Conservation (phyloP, 2,113 vertebrate genomes). For the Pholis gunnellus region DNA sequence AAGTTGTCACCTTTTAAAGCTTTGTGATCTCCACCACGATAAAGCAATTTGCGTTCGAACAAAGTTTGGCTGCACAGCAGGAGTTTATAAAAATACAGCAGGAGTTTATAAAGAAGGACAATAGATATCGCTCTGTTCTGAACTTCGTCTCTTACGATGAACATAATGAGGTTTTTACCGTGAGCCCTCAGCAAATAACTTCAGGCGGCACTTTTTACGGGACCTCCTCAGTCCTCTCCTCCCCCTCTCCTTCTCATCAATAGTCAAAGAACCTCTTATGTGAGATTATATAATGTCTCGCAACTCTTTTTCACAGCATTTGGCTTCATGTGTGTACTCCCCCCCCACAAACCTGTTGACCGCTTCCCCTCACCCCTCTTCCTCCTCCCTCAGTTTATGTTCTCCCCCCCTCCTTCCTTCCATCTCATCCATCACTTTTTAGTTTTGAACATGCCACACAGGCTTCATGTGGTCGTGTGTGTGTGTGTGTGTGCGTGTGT, state of each 20-base stretch:
- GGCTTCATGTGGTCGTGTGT: constrained; percentile 35
- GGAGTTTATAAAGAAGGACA: background rate
- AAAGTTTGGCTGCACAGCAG: background rate
- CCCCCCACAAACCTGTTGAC: constrained; percentile 32
- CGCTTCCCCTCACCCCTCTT: constrained; percentile 37
- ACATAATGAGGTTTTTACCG: constrained; percentile 28
- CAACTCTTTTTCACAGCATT: constrained; percentile 58
- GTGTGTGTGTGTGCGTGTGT: background rate
- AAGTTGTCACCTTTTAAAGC: background rate
- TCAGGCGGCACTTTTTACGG: constrained; percentile 14
- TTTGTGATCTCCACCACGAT: background rate
- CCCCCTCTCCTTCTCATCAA: constrained; percentile 51
- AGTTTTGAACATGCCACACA: constrained; percentile 28
- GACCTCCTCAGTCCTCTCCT: constrained; percentile 18
- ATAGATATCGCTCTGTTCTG: background rate
- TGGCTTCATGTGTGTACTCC: constrained; percentile 56
- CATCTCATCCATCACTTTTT: constrained; percentile 35
- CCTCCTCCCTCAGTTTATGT: constrained; percentile 49
- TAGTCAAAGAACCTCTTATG: constrained; percentile 80
- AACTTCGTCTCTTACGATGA: constrained; percentile 1
- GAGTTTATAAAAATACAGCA: background rate
- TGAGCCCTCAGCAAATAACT: constrained; percentile 41
- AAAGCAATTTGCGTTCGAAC: background rate
- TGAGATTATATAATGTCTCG: constrained; percentile 72
- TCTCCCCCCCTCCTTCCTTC: constrained; percentile 26